Evolutionary conservation across 2,797 vertebrate species (phyloP).

Genomic region (Pipistrellus nathusii): DNA sequence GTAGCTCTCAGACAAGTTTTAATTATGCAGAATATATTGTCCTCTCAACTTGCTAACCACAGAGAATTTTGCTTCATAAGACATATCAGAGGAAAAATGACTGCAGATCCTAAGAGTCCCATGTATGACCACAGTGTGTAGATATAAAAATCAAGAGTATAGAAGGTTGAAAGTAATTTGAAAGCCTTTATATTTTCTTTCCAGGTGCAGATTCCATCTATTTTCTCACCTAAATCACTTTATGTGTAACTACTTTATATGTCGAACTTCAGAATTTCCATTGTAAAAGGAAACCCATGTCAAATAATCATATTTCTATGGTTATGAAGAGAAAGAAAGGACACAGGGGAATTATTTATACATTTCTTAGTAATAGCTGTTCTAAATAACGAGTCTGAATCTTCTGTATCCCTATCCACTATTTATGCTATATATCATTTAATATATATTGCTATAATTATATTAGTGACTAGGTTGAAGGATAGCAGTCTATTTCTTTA

Average conservation of each 20-base stretch:
- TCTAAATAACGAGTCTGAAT: background rate
- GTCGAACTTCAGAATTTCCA: background rate
- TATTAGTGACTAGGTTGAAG: background rate
- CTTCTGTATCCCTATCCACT: background rate
- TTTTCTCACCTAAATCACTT: conserved; percentile 16
- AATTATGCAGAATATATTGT: conserved; percentile 28
- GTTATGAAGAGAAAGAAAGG: background rate
- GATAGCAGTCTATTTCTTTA: background rate
- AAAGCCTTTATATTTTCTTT: background rate
- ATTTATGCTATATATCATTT: background rate
- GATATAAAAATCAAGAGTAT: background rate
- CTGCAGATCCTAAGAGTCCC: background rate
- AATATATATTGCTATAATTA: background rate
- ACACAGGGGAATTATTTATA: background rate
- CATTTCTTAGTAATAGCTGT: conserved; percentile 1
- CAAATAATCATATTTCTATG: background rate
- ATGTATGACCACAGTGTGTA: background rate
- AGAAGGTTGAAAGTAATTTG: conserved; percentile 35
- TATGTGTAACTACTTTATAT: background rate
- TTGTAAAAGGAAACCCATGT: background rate
- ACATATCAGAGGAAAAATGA: conserved; percentile 14
- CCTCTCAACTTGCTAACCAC: conserved; percentile 47
- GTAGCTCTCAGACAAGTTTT: conserved; percentile 24
- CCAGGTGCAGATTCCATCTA: background rate
- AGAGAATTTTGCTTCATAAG: conserved; percentile 37